Conservation (phyloP, 2,113 vertebrate species). For the Nestor notabilis region DNA sequence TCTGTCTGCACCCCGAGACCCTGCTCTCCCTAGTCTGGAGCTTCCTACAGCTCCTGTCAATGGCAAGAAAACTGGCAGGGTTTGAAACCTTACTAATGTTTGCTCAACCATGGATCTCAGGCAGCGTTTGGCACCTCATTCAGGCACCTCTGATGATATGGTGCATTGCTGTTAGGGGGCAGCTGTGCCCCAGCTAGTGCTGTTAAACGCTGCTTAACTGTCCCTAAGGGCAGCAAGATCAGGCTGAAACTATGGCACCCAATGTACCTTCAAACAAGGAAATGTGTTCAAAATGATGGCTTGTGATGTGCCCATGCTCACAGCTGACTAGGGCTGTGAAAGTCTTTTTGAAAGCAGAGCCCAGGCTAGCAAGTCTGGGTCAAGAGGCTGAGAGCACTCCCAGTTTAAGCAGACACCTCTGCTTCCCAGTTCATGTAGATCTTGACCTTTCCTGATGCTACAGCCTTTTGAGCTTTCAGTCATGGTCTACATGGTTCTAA, state of each 20-base stretch:
- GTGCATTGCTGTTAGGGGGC: not conserved
- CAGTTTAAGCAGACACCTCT: not conserved
- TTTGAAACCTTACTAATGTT: not conserved
- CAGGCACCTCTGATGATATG: not conserved
- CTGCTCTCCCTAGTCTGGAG: not conserved
- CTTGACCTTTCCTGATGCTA: not conserved
- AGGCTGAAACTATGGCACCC: not conserved
- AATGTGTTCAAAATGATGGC: not conserved
- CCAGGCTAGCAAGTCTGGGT: not conserved
- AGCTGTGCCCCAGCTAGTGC: rapidly evolving
- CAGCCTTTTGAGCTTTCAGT: not conserved
- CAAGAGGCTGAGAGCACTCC: not conserved
- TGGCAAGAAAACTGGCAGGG: not conserved
- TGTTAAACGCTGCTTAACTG: not conserved
- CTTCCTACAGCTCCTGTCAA: not conserved
- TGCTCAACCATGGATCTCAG: not conserved
- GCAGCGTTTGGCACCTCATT: rapidly evolving
- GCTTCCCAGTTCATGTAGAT: not conserved
- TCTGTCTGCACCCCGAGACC: not conserved
- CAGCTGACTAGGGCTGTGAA: not conserved
- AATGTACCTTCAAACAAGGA: not conserved
- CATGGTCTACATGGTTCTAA: not conserved
- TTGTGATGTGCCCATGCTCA: rapidly evolving
- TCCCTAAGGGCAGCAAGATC: not conserved
- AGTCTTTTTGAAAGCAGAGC: not conserved